Evolutionary conservation across 2,888 invertebrate genomes (phyloP).

Genomic region (Cryptus viduatorius): DNA sequence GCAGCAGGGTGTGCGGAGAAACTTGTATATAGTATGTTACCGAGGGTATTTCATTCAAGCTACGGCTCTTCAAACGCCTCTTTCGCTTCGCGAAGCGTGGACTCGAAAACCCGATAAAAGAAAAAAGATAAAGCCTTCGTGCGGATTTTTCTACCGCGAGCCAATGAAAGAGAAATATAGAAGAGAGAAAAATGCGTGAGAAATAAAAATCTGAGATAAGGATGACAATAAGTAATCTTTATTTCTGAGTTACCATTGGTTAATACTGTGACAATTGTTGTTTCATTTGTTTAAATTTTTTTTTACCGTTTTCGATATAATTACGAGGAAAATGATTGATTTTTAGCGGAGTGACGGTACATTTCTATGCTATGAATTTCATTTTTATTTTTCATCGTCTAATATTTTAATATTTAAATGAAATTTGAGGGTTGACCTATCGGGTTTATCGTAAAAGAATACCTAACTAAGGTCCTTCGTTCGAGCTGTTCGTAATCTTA

Average conservation of each 20-base stretch:
- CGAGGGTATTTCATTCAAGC: slow-evolving; percentile 51
- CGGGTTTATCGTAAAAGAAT: neutral
- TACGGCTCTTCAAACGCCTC: slow-evolving; percentile 36
- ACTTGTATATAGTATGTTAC: slow-evolving; percentile 27
- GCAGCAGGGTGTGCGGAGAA: neutral
- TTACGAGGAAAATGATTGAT: too few relatives aligned
- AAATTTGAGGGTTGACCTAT: slow-evolving; percentile 6
- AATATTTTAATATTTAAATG: neutral
- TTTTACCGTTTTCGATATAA: too few relatives aligned
- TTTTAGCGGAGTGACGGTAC: neutral
- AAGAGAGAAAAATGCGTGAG: neutral
- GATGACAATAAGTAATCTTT: neutral
- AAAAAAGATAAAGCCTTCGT: slow-evolving; percentile 29
- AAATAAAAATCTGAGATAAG: neutral
- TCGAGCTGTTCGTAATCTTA: neutral
- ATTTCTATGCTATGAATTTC: neutral
- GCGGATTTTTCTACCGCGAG: slow-evolving; percentile 16
- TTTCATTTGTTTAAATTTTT: too few relatives aligned
- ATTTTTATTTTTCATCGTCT: neutral
- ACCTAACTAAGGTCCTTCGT: neutral
- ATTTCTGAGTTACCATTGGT: too few relatives aligned
- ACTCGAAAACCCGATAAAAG: slow-evolving; percentile 42
- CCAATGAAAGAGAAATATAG: slow-evolving; percentile 13
- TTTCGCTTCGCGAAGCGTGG: slow-evolving; percentile 50
- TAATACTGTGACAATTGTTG: too few relatives aligned